Evolutionary conservation across 2,797 vertebrate genomes (phyloP), one percentile per base, ranked within the genome.

Genomic region (Vultur gryphus): DNA sequence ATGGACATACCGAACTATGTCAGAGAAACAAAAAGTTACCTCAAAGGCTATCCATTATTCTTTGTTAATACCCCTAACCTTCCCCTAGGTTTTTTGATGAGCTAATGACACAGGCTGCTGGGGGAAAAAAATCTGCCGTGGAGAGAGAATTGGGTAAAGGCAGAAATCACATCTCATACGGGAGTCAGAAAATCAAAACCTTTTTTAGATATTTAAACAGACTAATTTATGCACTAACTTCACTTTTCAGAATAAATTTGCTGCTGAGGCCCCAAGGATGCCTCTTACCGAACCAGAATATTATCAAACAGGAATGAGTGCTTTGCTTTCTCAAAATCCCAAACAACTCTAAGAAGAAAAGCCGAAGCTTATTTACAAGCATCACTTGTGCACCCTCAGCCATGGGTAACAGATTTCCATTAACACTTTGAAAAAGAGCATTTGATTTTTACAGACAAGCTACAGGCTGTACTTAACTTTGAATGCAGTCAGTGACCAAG

Each of bases 391-490:
- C 84, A 96, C 61, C 54, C 33, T 83, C 84, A 88, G 79, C 85
- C 93, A 35, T 46, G 78, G 94, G 82, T 87, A 95, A 78, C 89
- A 96, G 81, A 96, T 94, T 97, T 96, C 90, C 78, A 96, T 92
- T 93, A 96, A 75, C 78, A 72, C 43, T 64, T 80, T 61, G 89
- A 80, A 96, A 95, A 97, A 96, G 49, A 88, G 55, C 70, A 91
- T 96, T 95, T 92, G 91, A 94, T 96, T 97, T 92, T 95, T 87
- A 92, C 72, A 92, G 95, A 77, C 79, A 92, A 95, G 92, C 87
- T 94, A 93, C 84, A 93, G 89, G 93, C 89, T 96, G 84, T 88
- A 85, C 87, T 95, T 89, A 93, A 93, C 85, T 97, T 80, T 86
- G 86, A 95, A 97, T 87, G 62, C 83, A 96, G 93, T n/a, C 87